Base-by-base conservation (phyloP, 2,888 invertebrate genomes). In the Lasioglossum leucozonium region DNA sequence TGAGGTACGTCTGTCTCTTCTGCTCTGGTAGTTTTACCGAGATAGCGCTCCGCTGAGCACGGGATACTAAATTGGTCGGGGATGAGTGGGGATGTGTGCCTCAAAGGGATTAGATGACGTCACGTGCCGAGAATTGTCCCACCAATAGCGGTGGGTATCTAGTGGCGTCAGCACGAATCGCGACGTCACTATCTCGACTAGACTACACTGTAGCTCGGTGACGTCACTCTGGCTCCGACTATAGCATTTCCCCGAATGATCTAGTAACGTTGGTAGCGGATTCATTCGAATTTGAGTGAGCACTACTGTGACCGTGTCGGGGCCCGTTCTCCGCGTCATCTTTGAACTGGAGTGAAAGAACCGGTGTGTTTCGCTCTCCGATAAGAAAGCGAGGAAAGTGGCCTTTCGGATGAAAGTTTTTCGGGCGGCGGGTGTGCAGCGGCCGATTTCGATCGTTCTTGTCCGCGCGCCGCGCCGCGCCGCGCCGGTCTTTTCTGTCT, bases 321-420 rank as follows among this genome's bases (percentile, higher is more conserved):
- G 65, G 62, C 62, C 16, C 34, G 34, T 65, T 34, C 22, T 4
- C 67, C 5, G 37, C 51, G 79, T 65, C 82, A 81, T 76, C 82
- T 42, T 58, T 76, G 65, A 73, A 80, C 26, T 51, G 65, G 34
- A 79, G 78, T 79, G 85, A 82, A 85, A 86, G 87, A 84, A 77
- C n/a, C 84, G 81, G 72, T 26, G 74, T 92, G 90, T 93, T 92
- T 93, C 92, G 88, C 92, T 93, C 92, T 92, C 92, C 91, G 92
- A 92, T 91, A 93, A 93, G 93, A 93, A 93, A 93, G 94, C 92
- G 92, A 93, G 90, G 93, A 94, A 94, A 94, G 94, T 93, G 84
- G 82, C 74, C 89, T n/a, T n/a, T 51, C 51, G 93, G 51, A 94
- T 92, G 93, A 94, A 94, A 94, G 93, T 94, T 93, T 91, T 79